Conservation (phyloP, 2,797 vertebrate species). For the Enteromius anoplus region DNA sequence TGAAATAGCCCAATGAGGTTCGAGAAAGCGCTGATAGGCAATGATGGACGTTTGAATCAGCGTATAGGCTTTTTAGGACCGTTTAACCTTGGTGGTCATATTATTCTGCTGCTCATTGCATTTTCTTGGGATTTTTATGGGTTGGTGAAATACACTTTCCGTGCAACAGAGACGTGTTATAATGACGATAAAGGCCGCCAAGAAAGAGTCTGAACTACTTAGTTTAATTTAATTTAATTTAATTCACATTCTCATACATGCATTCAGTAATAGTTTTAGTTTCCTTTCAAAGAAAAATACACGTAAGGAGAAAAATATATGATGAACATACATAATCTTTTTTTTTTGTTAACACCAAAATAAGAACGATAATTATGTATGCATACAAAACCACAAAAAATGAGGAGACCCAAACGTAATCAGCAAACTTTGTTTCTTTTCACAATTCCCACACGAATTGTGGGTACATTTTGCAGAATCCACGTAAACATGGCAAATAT, state of each 20-base stretch:
- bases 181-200: background rate
- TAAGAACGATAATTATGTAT: background rate
- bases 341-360: background rate
- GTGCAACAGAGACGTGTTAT: background rate
- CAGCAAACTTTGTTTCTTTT: background rate
- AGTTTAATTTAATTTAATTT: constrained; percentile 27
- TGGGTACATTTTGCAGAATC: background rate
- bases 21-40: background rate
- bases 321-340: background rate
- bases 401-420: background rate
- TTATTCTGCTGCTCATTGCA: background rate
- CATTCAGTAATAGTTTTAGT: constrained; percentile 11
- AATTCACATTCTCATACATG: constrained; percentile 39
- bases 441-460: background rate
- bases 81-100: constrained; percentile 10
- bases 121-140: constrained; percentile 8
- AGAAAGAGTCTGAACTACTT: background rate
- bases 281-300: constrained; percentile 1
- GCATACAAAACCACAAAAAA: background rate
- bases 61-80: background rate
- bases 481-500: background rate
- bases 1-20: constrained; percentile 34
- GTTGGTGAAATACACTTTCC: background rate
- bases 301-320: background rate
- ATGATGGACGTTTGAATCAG: constrained; percentile 6